Percentiles rank a stretch among this genome's conserved stretches.
phyloP scores from a whole-genome alignment of 2,797 vertebrate genomes.

The Myoxocephalus aenaeus region DNA sequence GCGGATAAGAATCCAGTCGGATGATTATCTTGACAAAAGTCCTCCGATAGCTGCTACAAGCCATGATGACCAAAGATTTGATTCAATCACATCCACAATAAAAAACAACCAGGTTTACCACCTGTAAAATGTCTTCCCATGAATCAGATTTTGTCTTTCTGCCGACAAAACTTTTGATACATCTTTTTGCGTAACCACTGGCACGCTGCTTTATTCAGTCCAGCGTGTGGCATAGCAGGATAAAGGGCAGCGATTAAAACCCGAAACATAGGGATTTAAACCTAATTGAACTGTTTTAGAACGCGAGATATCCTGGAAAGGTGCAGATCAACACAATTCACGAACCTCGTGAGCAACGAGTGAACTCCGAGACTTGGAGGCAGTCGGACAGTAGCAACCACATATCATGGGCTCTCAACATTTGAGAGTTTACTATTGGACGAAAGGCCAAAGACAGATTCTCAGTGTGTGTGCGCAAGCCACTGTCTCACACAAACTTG shows the following conservation, averaged over 20 bases:
- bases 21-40: neutral
- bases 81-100: neutral
- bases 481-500: slow-evolving; percentile 67
- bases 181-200: neutral
- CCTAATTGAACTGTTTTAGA: neutral
- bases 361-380: neutral
- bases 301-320: neutral
- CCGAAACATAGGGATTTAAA: neutral
- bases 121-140: neutral
- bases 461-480: slow-evolving; percentile 20
- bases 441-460: slow-evolving; percentile 50
- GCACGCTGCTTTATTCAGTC: neutral
- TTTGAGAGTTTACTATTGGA: slow-evolving; percentile 31
- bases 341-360: neutral
- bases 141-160: neutral
- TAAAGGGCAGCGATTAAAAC: neutral
- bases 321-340: neutral
- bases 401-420: slow-evolving; percentile 15
- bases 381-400: slow-evolving; percentile 30
- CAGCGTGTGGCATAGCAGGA: neutral
- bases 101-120: neutral
- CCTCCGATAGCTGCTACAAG: neutral
- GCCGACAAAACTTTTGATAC: neutral
- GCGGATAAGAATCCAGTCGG: neutral
- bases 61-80: neutral